These are phyloP conservation scores for Itoplectis maculator DNA, from an alignment of 2,888 invertebrate species.

Conservation along the genomic window DNA sequence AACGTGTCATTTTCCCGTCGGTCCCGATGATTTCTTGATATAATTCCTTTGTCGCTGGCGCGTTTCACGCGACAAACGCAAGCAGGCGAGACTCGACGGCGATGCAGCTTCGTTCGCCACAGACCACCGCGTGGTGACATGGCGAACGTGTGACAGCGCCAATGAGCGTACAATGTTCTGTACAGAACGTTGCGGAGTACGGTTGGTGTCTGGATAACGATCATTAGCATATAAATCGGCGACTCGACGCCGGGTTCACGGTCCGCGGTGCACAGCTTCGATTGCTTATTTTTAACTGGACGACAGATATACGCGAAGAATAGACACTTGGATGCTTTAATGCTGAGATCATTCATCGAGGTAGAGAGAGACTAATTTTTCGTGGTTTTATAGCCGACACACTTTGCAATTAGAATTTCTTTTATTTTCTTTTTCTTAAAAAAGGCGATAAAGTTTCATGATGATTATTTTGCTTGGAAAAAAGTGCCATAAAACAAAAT, in stretches of 20 bases:
- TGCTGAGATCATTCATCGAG: background rate
- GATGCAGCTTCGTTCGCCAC: conserved; percentile 59
- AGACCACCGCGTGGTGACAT: conserved; percentile 57
- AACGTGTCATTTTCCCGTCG: conserved; percentile 2
- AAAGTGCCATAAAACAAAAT: too few species aligned
- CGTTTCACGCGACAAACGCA: conserved; percentile 2
- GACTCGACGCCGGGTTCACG: conserved; percentile 32
- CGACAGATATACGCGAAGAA: conserved; percentile 19
- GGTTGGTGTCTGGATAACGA: conserved; percentile 33
- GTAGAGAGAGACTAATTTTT: background rate
- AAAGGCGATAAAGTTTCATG: too few species aligned
- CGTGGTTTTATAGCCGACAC: too few species aligned
- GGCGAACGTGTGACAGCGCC: conserved; percentile 23
- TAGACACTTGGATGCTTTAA: background rate
- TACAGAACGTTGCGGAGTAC: conserved; percentile 18
- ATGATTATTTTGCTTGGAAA: too few species aligned
- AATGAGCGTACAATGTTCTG: conserved; percentile 34
- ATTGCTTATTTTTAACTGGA: conserved; percentile 41
- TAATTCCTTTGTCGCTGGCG: conserved; percentile 5
- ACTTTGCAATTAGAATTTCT: too few species aligned
- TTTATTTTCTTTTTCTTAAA: too few species aligned
- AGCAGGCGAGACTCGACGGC: conserved; percentile 40
- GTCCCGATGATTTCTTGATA: conserved; percentile 23
- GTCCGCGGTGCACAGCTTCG: conserved; percentile 10
- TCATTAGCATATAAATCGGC: conserved; percentile 55